These are phyloP conservation scores for Goniozus legneri DNA, from an alignment of 1,140 invertebrate species.

Conservation along the genomic window DNA sequence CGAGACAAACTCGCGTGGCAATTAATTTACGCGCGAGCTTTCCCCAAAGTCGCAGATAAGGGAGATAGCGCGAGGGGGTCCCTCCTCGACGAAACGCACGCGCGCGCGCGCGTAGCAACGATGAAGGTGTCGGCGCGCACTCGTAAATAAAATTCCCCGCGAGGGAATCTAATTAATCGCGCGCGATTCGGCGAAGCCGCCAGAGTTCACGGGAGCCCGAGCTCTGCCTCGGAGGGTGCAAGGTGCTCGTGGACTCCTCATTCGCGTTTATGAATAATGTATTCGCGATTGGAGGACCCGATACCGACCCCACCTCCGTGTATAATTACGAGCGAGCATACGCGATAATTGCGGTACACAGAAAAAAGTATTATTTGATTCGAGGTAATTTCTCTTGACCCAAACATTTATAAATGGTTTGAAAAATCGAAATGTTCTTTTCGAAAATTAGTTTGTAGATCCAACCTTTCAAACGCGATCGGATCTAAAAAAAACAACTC, in stretches of 20 bases:
- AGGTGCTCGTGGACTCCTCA: slow-evolving; percentile 20
- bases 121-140: slow-evolving; percentile 15
- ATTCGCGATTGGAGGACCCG: slow-evolving; percentile 33
- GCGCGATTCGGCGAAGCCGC: neutral
- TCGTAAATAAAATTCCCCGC: slow-evolving; percentile 15
- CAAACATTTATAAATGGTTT: too few species aligned
- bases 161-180: slow-evolving; percentile 19
- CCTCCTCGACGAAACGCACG: slow-evolving; percentile 2
- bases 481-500: too few species aligned
- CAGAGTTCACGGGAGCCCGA: too few species aligned
- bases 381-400: too few species aligned
- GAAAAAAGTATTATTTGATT: slow-evolving; percentile 14
- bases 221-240: neutral
- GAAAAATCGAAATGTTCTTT: too few species aligned
- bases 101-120: slow-evolving; percentile 4
- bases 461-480: too few species aligned
- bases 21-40: slow-evolving; percentile 17
- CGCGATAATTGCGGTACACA: slow-evolving; percentile 31
- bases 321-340: slow-evolving; percentile 33
- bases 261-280: slow-evolving; percentile 44
- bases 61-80: neutral
- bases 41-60: neutral
- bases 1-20: slow-evolving; percentile 2
- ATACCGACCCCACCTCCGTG: slow-evolving; percentile 21
- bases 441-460: too few species aligned